Evolutionary conservation across 53 echinoderm and acorn worm genomes (phyloP).

Genomic region (Antedon mediterranea): DNA sequence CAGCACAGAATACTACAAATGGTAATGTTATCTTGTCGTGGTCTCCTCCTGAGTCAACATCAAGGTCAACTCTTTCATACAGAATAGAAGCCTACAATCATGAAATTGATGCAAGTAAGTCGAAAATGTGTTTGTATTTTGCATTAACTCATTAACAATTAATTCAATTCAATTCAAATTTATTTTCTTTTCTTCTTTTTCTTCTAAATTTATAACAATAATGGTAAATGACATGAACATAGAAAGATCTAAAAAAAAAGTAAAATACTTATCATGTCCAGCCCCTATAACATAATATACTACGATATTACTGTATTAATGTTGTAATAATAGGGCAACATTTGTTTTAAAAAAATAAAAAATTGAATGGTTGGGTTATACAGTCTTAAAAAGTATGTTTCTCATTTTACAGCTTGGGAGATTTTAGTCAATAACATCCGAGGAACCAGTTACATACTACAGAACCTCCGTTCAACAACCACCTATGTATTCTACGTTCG

Average conservation of each 20-base stretch:
- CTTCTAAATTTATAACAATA: no score
- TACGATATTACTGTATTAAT: no score
- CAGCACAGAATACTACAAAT: not conserved
- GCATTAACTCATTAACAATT: not conserved
- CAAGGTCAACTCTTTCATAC: not conserved
- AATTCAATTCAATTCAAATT: no score
- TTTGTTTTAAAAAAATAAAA: no score
- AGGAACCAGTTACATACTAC: slow-evolving; percentile 25
- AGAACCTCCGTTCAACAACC: slow-evolving; percentile 20
- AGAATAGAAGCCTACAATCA: not conserved
- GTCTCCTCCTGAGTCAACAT: not conserved
- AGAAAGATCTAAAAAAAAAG: no score
- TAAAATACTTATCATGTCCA: no score
- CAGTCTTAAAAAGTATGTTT: no score
- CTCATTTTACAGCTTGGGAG: slow-evolving; percentile 74
- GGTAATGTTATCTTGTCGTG: not conserved
- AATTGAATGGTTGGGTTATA: no score
- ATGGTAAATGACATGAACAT: no score
- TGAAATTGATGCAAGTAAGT: not conserved
- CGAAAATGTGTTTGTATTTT: not conserved
- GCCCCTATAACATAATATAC: no score
- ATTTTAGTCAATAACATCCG: slow-evolving; percentile 20
- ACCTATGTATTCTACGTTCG: slow-evolving; percentile 1
- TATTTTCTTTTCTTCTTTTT: no score
- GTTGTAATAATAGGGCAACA: no score